Percentiles rank a stretch among this genome's conserved stretches.
These are phyloP conservation scores for Prionailurus bengalensis DNA, from an alignment of 2,113 vertebrate genomes.

Conservation along the genomic window DNA sequence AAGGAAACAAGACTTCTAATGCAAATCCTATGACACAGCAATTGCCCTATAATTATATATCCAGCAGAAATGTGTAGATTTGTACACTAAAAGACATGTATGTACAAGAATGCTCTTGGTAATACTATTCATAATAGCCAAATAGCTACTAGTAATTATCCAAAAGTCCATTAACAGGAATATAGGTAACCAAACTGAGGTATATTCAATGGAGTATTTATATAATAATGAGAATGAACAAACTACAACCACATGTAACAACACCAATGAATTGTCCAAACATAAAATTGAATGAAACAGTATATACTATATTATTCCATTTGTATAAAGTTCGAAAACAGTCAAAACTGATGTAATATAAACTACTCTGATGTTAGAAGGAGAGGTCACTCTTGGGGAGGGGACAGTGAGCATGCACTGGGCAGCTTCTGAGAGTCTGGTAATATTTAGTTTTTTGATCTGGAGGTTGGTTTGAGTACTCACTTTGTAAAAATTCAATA, in stretches of 20 bases:
- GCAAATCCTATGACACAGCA: background rate
- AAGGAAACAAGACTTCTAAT: background rate
- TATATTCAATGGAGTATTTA: background rate
- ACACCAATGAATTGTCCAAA: background rate
- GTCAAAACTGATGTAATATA: background rate
- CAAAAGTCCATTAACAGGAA: background rate
- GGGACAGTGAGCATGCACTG: background rate
- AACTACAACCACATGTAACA: background rate
- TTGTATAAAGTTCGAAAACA: background rate
- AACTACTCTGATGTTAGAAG: background rate
- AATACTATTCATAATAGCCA: background rate
- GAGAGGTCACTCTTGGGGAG: too few relatives aligned
- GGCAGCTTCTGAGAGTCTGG: background rate
- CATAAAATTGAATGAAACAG: background rate
- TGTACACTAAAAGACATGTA: background rate
- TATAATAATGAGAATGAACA: background rate
- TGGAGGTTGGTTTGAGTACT: background rate
- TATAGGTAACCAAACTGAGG: background rate
- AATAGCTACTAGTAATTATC: background rate
- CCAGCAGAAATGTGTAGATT: background rate
- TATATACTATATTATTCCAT: background rate
- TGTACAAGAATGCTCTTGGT: background rate
- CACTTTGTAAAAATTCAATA: background rate
- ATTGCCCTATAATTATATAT: background rate
- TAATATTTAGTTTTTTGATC: background rate